Conservation (phyloP, 2,888 invertebrate genomes). For the Gortyna flavago region DNA sequence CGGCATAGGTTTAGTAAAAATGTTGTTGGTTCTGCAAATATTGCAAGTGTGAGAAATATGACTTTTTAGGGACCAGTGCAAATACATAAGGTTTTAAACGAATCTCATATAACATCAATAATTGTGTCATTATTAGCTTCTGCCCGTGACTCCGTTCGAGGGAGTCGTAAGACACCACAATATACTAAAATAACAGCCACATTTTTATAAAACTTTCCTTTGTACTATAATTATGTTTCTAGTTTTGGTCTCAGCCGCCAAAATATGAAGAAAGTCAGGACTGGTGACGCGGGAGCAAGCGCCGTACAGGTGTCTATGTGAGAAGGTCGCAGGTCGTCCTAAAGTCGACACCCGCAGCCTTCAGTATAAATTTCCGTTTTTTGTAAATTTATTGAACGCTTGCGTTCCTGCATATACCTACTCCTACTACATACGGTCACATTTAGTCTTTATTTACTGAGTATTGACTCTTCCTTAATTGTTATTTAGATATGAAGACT, state of each 20-base stretch:
- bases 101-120: not conserved
- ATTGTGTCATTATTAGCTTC: too few relatives aligned
- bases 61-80: not conserved
- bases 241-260: too few relatives aligned
- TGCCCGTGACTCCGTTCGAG: too few relatives aligned
- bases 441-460: not conserved
- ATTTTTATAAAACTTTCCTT: too few relatives aligned
- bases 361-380: not conserved
- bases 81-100: not conserved
- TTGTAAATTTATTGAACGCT: not conserved
- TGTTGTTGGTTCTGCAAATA: not conserved
- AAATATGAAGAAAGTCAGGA: not conserved
- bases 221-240: too few relatives aligned
- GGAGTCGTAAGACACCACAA: too few relatives aligned
- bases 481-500: not conserved
- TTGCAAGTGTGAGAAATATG: not conserved
- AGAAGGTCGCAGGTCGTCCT: too few relatives aligned
- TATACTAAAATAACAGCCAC: too few relatives aligned
- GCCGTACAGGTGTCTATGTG: too few relatives aligned
- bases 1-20: not conserved
- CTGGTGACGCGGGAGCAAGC: too few relatives aligned
- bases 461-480: not conserved
- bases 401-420: not conserved
- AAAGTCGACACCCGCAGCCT: too few relatives aligned
- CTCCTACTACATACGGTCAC: not conserved